Base-by-base conservation (phyloP, 2,797 vertebrate species). In the Microcaecilia unicolor region DNA sequence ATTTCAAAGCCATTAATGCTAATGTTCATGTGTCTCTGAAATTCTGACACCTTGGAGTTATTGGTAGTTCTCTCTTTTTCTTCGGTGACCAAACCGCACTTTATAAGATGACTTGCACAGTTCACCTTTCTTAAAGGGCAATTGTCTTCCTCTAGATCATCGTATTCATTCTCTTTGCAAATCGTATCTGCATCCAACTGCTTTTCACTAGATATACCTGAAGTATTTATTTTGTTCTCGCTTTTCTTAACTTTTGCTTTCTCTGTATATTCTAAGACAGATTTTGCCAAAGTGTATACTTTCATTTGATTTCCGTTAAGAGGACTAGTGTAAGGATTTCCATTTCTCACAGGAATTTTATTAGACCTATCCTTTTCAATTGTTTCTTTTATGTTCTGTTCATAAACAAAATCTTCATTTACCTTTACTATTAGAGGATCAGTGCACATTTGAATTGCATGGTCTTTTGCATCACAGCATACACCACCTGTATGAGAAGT, bases 121-220 rank as follows among this genome's bases (percentile, higher is more conserved):
- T 11, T 33, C 20, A 34, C 25, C 9, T 50, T 28, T 48, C 46
- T 17, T 10, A 46, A 1, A 4, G 25, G 24, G 25, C 7, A n/a
- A 3, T 44, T 31, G 2, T 72, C 52, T 3, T 66, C 58, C 31
- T 70, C 65, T 2, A 48, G 52, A 11, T 51, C 61, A 8, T 26
- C 10, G n/a, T n/a, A n/a, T n/a, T n/a, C n/a, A 28, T 27, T 67
- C 16, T 54, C 55, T 12, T 58, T 29, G 19, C 19, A 16, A 4
- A 9, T 20, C 10, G 31, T 19, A 9, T 18, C 5, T 10, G 8
- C 9, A 11, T n/a, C n/a, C n/a, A n/a, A n/a, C n/a, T 24, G 10
- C 11, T 39, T 1, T 5, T 25, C 51, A 31, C 5, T 51, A 40
- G 24, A 35, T 2, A 6, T n/a, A 3, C 9, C 38, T 35, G n/a